Evolutionary conservation across 2,113 vertebrate species (phyloP).

Genomic region (Meles meles): DNA sequence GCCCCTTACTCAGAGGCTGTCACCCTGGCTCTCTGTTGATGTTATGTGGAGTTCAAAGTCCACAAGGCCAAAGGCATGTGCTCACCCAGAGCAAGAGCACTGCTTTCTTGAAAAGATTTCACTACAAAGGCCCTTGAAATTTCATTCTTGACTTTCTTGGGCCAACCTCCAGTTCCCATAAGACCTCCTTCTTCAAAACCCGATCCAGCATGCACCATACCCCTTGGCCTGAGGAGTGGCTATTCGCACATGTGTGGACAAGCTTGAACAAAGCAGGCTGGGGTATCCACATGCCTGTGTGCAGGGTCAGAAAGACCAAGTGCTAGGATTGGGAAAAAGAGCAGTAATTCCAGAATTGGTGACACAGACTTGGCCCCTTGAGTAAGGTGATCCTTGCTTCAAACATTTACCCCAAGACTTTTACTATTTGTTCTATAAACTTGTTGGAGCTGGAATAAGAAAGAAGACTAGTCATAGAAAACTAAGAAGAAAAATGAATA

Average conservation of each 20-base stretch:
- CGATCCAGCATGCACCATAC: neutral
- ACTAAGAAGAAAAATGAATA: neutral
- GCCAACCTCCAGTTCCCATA: neutral
- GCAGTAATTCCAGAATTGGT: neutral
- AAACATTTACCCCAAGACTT: neutral
- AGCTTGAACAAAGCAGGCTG: neutral
- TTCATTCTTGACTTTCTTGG: neutral
- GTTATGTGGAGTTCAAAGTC: neutral
- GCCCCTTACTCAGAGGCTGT: neutral
- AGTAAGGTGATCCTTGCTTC: neutral
- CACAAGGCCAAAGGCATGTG: rapidly evolving
- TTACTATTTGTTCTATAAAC: neutral
- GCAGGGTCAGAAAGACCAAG: neutral
- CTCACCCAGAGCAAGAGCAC: neutral
- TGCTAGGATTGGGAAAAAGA: neutral
- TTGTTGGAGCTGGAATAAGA: neutral
- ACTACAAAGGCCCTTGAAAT: neutral
- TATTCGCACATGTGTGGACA: neutral
- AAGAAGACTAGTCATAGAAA: neutral
- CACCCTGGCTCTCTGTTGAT: neutral
- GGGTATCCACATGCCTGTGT: neutral
- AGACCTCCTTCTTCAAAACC: neutral
- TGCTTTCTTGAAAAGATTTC: neutral
- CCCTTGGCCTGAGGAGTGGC: neutral
- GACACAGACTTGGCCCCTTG: neutral